These are phyloP conservation scores for Benitochromis conjunctus DNA, from an alignment of 2,113 vertebrate genomes.

Conservation along the genomic window DNA sequence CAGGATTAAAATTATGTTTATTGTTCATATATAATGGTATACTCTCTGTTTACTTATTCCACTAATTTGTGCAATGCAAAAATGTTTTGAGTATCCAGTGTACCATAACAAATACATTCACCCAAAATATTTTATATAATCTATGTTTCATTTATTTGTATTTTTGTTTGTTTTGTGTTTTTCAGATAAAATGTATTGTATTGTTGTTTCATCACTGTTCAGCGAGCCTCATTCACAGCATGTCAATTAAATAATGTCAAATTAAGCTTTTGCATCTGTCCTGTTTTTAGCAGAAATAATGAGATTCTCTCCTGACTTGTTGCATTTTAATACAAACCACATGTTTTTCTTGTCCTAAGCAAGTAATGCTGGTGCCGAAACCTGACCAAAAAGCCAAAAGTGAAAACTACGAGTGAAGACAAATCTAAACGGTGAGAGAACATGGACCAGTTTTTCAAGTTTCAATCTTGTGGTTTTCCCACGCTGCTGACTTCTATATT, in stretches of 20 bases:
- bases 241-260: neutral
- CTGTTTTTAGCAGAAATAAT: neutral
- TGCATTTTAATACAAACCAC: neutral
- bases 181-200: neutral
- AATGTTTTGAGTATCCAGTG: neutral
- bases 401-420: neutral
- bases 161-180: neutral
- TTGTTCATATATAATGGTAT: neutral
- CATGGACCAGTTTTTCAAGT: neutral
- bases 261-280: neutral
- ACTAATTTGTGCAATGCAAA: neutral
- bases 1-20: neutral
- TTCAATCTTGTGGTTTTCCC: neutral
- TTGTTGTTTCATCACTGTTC: neutral
- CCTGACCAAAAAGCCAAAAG: neutral
- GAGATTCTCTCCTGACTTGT: neutral
- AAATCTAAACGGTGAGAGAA: neutral
- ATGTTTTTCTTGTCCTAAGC: neutral
- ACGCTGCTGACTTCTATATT: neutral
- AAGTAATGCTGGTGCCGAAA: neutral
- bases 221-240: rapidly evolving
- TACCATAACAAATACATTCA: neutral
- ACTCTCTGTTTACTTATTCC: neutral
- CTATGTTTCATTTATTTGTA: neutral
- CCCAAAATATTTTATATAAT: neutral